Conservation (phyloP, 2,797 vertebrate genomes). For the Silurus aristotelis region DNA sequence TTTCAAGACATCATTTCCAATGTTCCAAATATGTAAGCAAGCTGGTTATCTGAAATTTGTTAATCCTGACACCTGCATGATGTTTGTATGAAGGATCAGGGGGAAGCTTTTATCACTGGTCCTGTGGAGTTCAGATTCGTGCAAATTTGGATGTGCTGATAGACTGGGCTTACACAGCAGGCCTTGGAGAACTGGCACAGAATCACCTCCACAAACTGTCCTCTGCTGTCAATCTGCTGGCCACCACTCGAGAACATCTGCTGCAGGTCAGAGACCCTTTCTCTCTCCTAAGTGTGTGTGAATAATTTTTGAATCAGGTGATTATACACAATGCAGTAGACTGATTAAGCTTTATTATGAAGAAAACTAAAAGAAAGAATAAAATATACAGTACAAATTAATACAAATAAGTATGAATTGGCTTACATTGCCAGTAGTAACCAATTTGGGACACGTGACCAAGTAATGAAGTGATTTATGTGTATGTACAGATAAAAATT, state of each 20-base stretch:
- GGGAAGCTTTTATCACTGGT: constrained; percentile 79
- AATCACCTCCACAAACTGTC: constrained; percentile 74
- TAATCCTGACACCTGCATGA: not conserved
- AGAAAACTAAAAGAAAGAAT: no score
- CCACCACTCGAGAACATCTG: constrained; percentile 74
- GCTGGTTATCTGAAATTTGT: not conserved
- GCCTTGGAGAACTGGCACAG: constrained; percentile 72
- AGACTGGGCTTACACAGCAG: constrained; percentile 75
- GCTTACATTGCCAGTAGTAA: no score
- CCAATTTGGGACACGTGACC: no score
- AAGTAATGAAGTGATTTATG: no score
- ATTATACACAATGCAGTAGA: no score
- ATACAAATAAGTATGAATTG: no score
- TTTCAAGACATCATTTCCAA: not conserved
- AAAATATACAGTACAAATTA: no score
- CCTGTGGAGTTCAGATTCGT: constrained; percentile 74
- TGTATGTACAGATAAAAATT: no score
- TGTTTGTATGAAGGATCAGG: constrained; percentile 69
- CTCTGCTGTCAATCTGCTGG: constrained; percentile 76
- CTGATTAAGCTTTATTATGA: no score
- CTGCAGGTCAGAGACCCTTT: constrained; percentile 69
- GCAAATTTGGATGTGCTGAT: constrained; percentile 77
- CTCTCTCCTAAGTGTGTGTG: not conserved
- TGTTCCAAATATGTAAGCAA: not conserved
- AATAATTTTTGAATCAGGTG: not conserved